Percentiles rank a stretch among this genome's conserved stretches.
Conservation (phyloP, 2,888 invertebrate species). For the Dolichopus griseipennis region DNA sequence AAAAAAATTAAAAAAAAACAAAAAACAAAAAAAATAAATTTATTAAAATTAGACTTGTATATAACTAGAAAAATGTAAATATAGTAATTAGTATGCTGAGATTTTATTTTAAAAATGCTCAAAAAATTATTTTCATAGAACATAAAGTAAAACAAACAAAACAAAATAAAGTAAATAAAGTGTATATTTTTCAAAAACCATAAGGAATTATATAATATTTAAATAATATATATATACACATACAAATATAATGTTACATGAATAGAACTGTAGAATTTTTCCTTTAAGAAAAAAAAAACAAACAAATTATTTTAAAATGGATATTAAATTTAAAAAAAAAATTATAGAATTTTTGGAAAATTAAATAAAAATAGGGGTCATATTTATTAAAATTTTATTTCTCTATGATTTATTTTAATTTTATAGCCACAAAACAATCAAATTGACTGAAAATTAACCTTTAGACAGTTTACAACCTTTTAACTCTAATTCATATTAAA, state of each 20-base stretch:
- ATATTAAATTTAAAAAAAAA: too few relatives aligned
- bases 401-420: too few relatives aligned
- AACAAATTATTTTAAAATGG: too few relatives aligned
- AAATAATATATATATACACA: not conserved
- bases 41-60: not conserved
- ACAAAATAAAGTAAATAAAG: not conserved
- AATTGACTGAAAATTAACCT: too few relatives aligned
- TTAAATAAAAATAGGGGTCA: too few relatives aligned
- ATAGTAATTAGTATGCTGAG: slow-evolving; percentile 1
- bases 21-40: too few relatives aligned
- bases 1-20: too few relatives aligned
- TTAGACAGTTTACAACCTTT: too few relatives aligned
- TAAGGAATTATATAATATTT: not conserved
- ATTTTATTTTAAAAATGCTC: slow-evolving; percentile 6
- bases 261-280: not conserved
- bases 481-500: too few relatives aligned
- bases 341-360: too few relatives aligned
- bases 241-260: not conserved
- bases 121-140: slow-evolving; percentile 3
- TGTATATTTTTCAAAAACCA: not conserved
- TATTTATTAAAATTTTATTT: too few relatives aligned
- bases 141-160: not conserved
- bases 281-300: not conserved
- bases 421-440: too few relatives aligned
- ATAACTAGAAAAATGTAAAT: slow-evolving; percentile 1